A percentile compares a stretch with the other conserved stretches of the same genome.
phyloP scores from a whole-genome alignment of 2,797 vertebrate genomes.

The Hyperoplus immaculatus region DNA sequence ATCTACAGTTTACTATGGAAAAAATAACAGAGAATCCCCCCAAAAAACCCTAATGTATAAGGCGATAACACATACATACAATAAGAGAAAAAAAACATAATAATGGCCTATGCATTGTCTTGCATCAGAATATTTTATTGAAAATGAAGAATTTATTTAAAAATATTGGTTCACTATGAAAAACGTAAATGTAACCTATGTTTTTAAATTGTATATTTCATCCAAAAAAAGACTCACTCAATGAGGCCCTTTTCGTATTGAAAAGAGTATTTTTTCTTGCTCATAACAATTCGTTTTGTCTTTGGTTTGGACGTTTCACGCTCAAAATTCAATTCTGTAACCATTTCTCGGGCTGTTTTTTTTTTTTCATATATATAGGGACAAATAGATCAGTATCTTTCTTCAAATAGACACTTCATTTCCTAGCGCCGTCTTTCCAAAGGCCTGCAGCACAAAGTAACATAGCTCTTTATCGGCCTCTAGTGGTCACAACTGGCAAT shows the following conservation, averaged over 20 bases:
- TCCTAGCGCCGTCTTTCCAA: constrained; percentile 14
- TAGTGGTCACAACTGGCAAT: constrained; percentile 26
- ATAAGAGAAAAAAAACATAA: background rate
- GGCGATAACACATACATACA: constrained; percentile 5
- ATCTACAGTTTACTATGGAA: constrained; percentile 17
- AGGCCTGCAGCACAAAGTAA: constrained; percentile 14
- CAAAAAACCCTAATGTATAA: constrained; percentile 26
- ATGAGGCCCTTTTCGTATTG: background rate
- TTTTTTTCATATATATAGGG: background rate
- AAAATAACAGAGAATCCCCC: constrained; percentile 27
- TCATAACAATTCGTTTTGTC: constrained; percentile 33
- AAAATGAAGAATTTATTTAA: constrained; percentile 1
- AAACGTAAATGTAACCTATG: background rate
- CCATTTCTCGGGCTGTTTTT: constrained; percentile 2
- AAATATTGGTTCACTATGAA: background rate
- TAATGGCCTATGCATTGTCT: background rate
- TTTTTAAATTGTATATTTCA: background rate
- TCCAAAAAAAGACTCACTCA: no score
- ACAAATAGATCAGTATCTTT: constrained; percentile 31
- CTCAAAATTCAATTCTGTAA: constrained; percentile 19
- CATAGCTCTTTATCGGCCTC: constrained; percentile 46
- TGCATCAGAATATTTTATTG: constrained; percentile 16
- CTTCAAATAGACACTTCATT: constrained; percentile 29
- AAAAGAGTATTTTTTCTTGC: background rate
- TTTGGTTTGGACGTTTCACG: constrained; percentile 74